These are phyloP conservation scores for Planiliza haematocheilus DNA, from an alignment of 2,113 vertebrate genomes.

Conservation along the genomic window DNA sequence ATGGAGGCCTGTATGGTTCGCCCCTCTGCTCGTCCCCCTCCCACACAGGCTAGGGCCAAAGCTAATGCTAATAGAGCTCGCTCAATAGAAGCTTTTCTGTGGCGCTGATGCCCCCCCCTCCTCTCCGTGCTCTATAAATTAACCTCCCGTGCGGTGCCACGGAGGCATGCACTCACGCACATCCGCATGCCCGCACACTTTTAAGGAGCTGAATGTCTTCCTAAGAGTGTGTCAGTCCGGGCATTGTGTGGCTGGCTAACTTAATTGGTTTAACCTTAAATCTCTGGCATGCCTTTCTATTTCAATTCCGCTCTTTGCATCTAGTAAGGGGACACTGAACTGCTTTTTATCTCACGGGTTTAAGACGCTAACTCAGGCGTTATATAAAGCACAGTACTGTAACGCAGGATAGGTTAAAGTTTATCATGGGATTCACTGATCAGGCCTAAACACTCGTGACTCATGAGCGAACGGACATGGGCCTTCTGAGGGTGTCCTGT, in stretches of 20 bases:
- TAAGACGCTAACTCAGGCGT: constrained; percentile 17
- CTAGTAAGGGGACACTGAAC: constrained; percentile 14
- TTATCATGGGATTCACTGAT: too few relatives aligned
- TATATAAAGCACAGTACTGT: constrained; percentile 17
- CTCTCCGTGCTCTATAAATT: constrained; percentile 70
- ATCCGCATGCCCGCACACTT: constrained; percentile 13
- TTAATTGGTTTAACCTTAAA: constrained; percentile 79
- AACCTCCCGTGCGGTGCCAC: constrained; percentile 48
- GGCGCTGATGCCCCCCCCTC: neutral
- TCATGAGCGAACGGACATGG: too few relatives aligned
- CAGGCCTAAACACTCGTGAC: too few relatives aligned
- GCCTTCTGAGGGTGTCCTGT: too few relatives aligned
- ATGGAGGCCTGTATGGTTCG: constrained; percentile 83
- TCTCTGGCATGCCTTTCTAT: constrained; percentile 62
- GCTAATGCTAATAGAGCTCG: constrained; percentile 72
- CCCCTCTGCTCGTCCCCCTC: constrained; percentile 57
- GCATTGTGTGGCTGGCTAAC: constrained; percentile 61
- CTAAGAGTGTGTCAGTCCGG: constrained; percentile 51
- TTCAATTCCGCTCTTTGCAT: constrained; percentile 42
- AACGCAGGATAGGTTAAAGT: constrained; percentile 9
- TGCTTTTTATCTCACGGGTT: constrained; percentile 26
- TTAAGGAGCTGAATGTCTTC: constrained; percentile 43
- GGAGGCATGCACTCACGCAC: constrained; percentile 28
- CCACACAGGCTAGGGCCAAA: constrained; percentile 60
- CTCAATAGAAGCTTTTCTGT: constrained; percentile 67